A percentile compares a stretch with the other conserved stretches of the same genome.
These are phyloP conservation scores for Toxotes chatareus DNA, from an alignment of 2,113 vertebrate species.

Conservation along the genomic window DNA sequence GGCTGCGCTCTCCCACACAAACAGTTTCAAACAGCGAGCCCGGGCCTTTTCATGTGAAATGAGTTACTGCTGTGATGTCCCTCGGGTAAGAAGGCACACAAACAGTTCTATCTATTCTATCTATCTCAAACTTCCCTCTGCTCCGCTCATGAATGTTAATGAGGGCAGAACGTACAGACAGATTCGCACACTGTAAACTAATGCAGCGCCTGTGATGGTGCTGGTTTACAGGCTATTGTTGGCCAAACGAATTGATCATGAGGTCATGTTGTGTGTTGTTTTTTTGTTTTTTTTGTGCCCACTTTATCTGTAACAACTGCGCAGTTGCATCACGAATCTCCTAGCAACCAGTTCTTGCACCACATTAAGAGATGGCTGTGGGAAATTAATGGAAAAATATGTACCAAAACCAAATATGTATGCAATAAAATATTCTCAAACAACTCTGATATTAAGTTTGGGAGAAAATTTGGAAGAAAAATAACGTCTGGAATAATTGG, in stretches of 20 bases:
- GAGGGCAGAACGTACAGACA: constrained; percentile 43
- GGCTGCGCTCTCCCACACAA: constrained; percentile 53
- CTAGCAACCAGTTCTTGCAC: background rate
- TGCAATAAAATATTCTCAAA: background rate
- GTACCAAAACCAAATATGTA: background rate
- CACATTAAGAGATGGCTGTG: background rate
- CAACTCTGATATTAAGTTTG: background rate
- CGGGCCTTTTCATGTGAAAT: constrained; percentile 83
- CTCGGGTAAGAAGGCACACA: constrained; percentile 71
- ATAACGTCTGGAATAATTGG: background rate
- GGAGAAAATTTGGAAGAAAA: background rate
- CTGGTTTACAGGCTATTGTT: constrained; percentile 33
- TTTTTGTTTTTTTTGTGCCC: background rate
- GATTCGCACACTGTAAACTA: constrained; percentile 31
- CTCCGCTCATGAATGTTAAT: constrained; percentile 74
- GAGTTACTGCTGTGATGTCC: constrained; percentile 81
- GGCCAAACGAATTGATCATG: constrained; percentile 35
- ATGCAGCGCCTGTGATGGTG: constrained; percentile 3
- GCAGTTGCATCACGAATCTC: constrained; percentile 21
- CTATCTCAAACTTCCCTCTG: constrained; percentile 68
- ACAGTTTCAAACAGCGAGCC: constrained; percentile 63
- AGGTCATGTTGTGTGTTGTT: background rate
- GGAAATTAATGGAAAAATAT: background rate
- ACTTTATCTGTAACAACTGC: background rate
- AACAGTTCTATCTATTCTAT: too few species aligned